A percentile compares a stretch with the other conserved stretches of the same genome.
phyloP scores from a whole-genome alignment of 2,888 invertebrate genomes.

The Phalera bucephala region DNA sequence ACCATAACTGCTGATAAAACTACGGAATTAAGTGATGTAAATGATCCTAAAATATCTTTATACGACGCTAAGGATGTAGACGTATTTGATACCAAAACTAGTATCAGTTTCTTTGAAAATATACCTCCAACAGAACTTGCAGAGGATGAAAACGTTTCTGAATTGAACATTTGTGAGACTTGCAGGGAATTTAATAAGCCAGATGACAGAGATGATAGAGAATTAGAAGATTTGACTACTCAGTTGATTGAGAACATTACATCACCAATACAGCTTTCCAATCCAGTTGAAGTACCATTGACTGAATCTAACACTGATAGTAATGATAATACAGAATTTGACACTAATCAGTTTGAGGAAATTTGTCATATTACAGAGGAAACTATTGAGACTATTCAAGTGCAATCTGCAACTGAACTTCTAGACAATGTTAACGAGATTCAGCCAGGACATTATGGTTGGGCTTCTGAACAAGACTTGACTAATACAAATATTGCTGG shows the following conservation, averaged over 20 bases:
- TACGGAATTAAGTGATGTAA: slow-evolving; percentile 25
- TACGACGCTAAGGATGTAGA: slow-evolving; percentile 15
- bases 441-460: slow-evolving; percentile 45
- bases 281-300: slow-evolving; percentile 60
- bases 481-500: slow-evolving; percentile 1
- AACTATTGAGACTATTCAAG: slow-evolving; percentile 60
- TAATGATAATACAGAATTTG: slow-evolving; percentile 33
- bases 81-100: slow-evolving; percentile 21
- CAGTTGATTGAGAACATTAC: slow-evolving; percentile 72
- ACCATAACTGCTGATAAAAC: slow-evolving; percentile 40
- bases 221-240: slow-evolving; percentile 55
- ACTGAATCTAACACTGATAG: slow-evolving; percentile 28
- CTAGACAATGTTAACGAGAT: slow-evolving; percentile 39
- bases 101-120: slow-evolving; percentile 40
- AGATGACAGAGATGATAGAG: slow-evolving; percentile 49
- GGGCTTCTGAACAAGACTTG: slow-evolving; percentile 39
- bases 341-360: slow-evolving; percentile 44
- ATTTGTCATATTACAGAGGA: slow-evolving; percentile 63
- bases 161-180: slow-evolving; percentile 66
- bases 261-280: slow-evolving; percentile 64
- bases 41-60: slow-evolving; percentile 18
- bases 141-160: slow-evolving; percentile 34
- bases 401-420: slow-evolving; percentile 55
- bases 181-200: slow-evolving; percentile 61
- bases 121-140: not conserved